phyloP scores from a whole-genome alignment of 2,113 vertebrate species.

The Aleadryas rufinucha region DNA sequence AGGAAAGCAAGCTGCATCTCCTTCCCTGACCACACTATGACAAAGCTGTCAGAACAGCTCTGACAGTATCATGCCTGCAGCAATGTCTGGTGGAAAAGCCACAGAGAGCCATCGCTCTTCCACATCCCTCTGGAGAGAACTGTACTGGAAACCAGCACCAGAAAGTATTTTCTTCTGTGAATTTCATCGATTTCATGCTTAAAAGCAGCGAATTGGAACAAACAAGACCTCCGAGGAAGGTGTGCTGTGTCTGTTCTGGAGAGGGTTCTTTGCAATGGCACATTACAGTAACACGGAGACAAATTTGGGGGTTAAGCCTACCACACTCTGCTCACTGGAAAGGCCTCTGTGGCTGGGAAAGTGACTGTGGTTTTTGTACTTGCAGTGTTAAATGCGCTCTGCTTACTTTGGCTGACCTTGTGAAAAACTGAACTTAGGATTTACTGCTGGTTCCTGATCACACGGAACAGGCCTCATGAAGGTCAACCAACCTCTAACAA shows the following conservation, averaged over 20 bases:
- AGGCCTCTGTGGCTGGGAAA: neutral
- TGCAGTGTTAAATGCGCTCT: neutral
- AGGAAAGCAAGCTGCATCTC: neutral
- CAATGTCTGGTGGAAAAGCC: neutral
- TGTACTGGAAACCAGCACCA: neutral
- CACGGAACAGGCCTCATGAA: neutral
- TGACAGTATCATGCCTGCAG: neutral
- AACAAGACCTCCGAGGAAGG: neutral
- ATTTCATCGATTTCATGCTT: neutral
- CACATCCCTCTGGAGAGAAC: neutral
- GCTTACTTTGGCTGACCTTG: neutral
- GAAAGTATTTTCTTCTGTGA: neutral
- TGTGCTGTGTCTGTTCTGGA: neutral
- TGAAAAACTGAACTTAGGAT: neutral
- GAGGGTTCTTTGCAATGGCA: neutral
- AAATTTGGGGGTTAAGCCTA: neutral
- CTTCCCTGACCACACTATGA: neutral
- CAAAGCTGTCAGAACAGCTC: neutral
- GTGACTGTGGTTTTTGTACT: neutral
- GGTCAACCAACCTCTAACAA: neutral
- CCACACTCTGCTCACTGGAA: neutral
- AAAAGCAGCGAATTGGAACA: neutral
- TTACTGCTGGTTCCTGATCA: neutral
- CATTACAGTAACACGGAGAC: neutral
- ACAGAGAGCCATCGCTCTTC: fast-evolving